Percentiles rank a stretch among this genome's conserved stretches.
These are phyloP conservation scores for human DNA, from an alignment of 2,113 vertebrate genomes.

Conservation along the genomic window GRCh38 chr2:59853001-59853500, in stretches of 20 bases:
- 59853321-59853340: constrained; percentile 69
- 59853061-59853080: neutral
- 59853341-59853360: constrained; percentile 76
- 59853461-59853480: neutral
- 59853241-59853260: neutral
- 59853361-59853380: constrained; percentile 58
- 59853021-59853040: neutral
- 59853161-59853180: neutral
- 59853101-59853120: neutral
- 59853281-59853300: constrained; percentile 80
- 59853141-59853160: neutral
- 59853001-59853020: neutral
- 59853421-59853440: neutral
- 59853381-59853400: constrained; percentile 58
- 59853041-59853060: neutral
- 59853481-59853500: neutral
- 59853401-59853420: constrained; percentile 54
- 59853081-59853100: neutral
- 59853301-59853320: constrained; percentile 79
- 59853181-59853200: constrained; percentile 56
- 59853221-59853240: constrained; percentile 70
- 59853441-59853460: neutral
- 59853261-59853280: constrained; percentile 77
- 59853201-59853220: constrained; percentile 75
- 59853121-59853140: neutral